Conservation (phyloP, 2,113 vertebrate genomes). For the Monarcha castaneiventris region DNA sequence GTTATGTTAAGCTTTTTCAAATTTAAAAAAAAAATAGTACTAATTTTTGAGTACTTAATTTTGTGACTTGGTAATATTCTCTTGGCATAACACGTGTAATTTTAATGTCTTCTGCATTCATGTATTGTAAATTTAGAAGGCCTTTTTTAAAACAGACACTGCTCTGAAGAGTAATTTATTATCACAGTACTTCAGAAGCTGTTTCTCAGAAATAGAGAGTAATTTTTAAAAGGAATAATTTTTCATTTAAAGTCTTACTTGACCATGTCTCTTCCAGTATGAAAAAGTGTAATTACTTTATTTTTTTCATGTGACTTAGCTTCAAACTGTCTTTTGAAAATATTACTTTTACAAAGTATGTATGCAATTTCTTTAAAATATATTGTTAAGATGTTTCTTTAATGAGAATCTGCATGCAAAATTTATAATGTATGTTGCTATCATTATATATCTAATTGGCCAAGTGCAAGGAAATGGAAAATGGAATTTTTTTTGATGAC, state of each 20-base stretch:
- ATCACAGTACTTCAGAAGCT: background rate
- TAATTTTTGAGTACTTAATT: background rate
- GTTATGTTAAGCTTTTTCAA: background rate
- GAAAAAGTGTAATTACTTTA: constrained; percentile 1
- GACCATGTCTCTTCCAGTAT: background rate
- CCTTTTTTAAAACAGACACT: background rate
- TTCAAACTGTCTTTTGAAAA: constrained; percentile 23
- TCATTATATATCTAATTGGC: constrained; percentile 31
- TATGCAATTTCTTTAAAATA: constrained; percentile 6
- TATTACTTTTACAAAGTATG: background rate
- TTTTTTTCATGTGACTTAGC: constrained; percentile 10
- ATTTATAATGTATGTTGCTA: background rate
- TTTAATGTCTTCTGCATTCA: background rate
- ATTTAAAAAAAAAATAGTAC: background rate
- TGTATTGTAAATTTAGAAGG: background rate
- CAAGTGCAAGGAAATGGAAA: constrained; percentile 33
- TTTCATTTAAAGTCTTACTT: constrained; percentile 18
- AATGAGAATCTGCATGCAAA: background rate
- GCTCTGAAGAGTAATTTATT: background rate
- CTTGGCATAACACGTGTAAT: background rate
- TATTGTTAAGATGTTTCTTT: constrained; percentile 25
- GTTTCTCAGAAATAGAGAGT: constrained; percentile 7
- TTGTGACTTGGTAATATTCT: background rate
- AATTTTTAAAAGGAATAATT: background rate
- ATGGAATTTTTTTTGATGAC: background rate